phyloP scores from a whole-genome alignment of 2,113 vertebrate genomes.

The Poecile atricapillus region DNA sequence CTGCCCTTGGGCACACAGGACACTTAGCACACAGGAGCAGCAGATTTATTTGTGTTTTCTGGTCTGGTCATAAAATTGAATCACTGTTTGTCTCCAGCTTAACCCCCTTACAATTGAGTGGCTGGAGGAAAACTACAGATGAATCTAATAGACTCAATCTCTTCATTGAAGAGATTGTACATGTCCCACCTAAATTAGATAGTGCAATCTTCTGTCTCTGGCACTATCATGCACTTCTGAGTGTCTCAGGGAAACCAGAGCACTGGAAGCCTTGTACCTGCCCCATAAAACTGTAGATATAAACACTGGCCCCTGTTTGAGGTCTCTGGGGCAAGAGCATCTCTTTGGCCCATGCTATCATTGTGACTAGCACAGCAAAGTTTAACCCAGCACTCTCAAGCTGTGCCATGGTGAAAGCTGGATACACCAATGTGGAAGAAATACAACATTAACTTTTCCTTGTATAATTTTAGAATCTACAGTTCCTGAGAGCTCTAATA shows the following conservation, averaged over 20 bases:
- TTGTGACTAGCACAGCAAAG: not conserved
- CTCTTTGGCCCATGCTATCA: not conserved
- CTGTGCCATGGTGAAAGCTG: not conserved
- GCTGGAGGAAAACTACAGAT: conserved; percentile 17
- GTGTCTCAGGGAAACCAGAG: not conserved
- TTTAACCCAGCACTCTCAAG: not conserved
- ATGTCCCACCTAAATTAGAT: not conserved
- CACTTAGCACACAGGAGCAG: not conserved
- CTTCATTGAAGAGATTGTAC: not conserved
- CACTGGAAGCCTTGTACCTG: not conserved
- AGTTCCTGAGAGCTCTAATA: not conserved
- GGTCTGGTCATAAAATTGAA: conserved; percentile 8
- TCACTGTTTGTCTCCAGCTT: conserved; percentile 17
- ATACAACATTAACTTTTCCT: not conserved
- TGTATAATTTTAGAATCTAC: not conserved
- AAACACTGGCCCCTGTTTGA: not conserved
- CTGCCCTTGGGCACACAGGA: not conserved
- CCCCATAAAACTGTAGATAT: not conserved
- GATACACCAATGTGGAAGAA: not conserved
- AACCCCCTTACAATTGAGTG: not conserved
- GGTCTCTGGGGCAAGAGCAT: not conserved
- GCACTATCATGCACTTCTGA: not conserved
- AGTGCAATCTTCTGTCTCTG: not conserved
- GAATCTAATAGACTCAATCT: conserved; percentile 4
- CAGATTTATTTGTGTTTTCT: conserved; percentile 15